Percentiles rank a stretch among this genome's conserved stretches.
These are phyloP conservation scores for Thera britannica DNA, from an alignment of 2,888 invertebrate species.

Conservation along the genomic window DNA sequence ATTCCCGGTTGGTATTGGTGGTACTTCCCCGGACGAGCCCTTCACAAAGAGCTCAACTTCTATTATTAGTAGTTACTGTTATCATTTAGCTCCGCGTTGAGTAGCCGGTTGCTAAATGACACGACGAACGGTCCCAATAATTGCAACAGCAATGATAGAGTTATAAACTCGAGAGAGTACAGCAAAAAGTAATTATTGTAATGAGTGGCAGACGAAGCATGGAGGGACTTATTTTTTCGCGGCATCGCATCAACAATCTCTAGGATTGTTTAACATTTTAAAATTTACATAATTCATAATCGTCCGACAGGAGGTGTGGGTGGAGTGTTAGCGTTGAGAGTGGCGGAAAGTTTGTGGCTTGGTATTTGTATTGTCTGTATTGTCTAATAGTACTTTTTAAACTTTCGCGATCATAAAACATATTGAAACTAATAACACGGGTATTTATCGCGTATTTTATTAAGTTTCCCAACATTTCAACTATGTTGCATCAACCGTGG, in stretches of 20 bases:
- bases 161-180: conserved; percentile 51
- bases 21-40: too few species aligned
- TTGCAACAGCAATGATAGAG: conserved; percentile 30
- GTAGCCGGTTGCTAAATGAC: neutral
- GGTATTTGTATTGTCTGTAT: too few species aligned
- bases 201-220: conserved; percentile 70
- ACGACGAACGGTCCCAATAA: neutral
- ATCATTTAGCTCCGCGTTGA: too few species aligned
- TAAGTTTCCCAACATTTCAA: too few species aligned
- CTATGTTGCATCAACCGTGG: too few species aligned
- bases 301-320: conserved; percentile 53
- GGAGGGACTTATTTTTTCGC: conserved; percentile 67
- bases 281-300: conserved; percentile 83
- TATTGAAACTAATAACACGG: too few species aligned
- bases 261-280: conserved; percentile 74
- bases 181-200: conserved; percentile 74
- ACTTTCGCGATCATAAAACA: too few species aligned
- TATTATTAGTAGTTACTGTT: too few species aligned
- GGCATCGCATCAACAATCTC: conserved; percentile 72
- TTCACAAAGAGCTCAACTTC: too few species aligned
- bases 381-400: too few species aligned
- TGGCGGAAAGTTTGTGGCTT: neutral
- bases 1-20: too few species aligned
- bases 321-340: conserved; percentile 49
- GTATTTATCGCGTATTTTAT: too few species aligned